Evolutionary conservation across 2,113 vertebrate species (phyloP).

Genomic region (Otocyon megalotis): DNA sequence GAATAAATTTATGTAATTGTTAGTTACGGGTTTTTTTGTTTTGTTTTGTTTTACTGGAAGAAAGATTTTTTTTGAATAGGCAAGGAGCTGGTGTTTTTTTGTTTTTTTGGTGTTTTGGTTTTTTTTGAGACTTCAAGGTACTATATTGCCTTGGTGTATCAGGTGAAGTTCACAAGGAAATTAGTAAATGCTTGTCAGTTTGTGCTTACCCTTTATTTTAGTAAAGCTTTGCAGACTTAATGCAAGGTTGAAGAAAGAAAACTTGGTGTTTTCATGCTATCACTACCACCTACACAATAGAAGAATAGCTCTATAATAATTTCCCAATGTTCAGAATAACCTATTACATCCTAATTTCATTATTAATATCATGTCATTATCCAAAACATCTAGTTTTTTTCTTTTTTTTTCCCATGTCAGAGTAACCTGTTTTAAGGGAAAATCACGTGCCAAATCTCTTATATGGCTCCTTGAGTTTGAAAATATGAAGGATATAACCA

Average conservation of each 20-base stretch:
- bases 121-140: background rate
- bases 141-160: background rate
- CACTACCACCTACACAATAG: background rate
- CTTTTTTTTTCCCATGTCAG: background rate
- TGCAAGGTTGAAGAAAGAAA: background rate
- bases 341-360: background rate
- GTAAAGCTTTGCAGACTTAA: background rate
- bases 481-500: background rate
- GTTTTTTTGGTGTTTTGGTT: background rate
- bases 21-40: background rate
- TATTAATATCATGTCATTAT: background rate
- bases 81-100: background rate
- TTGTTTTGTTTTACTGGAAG: background rate
- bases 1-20: constrained; percentile 4
- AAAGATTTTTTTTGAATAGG: background rate
- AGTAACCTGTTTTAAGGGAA: constrained; percentile 6
- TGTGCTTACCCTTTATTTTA: constrained; percentile 9
- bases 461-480: background rate
- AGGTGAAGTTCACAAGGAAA: constrained; percentile 29
- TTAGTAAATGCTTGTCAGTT: constrained; percentile 1
- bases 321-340: background rate
- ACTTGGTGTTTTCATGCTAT: background rate
- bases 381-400: background rate
- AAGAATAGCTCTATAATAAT: background rate
- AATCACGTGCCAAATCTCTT: background rate